A percentile compares a stretch with the other conserved stretches of the same genome.
phyloP scores from a whole-genome alignment of 2,888 invertebrate genomes.

The Isotomurus palustris region DNA sequence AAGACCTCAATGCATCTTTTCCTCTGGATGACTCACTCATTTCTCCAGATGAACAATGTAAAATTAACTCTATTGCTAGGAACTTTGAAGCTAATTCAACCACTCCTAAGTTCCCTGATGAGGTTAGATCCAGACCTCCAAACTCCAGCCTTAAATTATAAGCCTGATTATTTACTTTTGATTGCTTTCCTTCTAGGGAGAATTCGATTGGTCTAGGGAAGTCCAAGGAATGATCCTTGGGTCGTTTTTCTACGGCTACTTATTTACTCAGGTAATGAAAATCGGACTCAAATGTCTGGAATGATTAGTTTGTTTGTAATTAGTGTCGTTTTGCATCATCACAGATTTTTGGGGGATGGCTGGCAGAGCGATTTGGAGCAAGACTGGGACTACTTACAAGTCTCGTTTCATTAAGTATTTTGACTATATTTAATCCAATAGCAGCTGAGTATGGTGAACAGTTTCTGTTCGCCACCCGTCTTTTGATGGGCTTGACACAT shows the following conservation, averaged over 20 bases:
- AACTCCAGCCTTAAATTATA: too few relatives aligned
- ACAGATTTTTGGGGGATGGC: constrained; percentile 51
- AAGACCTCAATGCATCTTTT: too few relatives aligned
- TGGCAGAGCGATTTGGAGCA: constrained; percentile 52
- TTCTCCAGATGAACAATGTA: too few relatives aligned
- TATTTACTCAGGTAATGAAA: constrained; percentile 47
- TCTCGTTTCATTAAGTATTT: constrained; percentile 49
- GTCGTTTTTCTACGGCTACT: constrained; percentile 56
- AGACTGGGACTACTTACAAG: constrained; percentile 51
- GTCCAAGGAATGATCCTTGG: constrained; percentile 55
- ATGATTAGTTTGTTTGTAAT: too few relatives aligned
- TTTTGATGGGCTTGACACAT: constrained; percentile 54
- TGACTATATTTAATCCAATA: constrained; percentile 54
- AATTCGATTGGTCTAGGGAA: constrained; percentile 56
- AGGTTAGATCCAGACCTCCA: too few relatives aligned
- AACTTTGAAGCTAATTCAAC: too few relatives aligned
- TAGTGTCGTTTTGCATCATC: constrained; percentile 5
- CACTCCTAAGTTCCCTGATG: too few relatives aligned
- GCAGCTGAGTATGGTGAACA: constrained; percentile 51
- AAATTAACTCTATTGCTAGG: too few relatives aligned
- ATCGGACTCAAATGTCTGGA: neutral
- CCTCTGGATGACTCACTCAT: too few relatives aligned
- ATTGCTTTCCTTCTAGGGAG: too few relatives aligned
- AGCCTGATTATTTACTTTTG: too few relatives aligned
- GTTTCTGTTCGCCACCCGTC: constrained; percentile 51